Base-by-base conservation (phyloP, 1,140 invertebrate genomes). In the Halyomorpha halys region DNA sequence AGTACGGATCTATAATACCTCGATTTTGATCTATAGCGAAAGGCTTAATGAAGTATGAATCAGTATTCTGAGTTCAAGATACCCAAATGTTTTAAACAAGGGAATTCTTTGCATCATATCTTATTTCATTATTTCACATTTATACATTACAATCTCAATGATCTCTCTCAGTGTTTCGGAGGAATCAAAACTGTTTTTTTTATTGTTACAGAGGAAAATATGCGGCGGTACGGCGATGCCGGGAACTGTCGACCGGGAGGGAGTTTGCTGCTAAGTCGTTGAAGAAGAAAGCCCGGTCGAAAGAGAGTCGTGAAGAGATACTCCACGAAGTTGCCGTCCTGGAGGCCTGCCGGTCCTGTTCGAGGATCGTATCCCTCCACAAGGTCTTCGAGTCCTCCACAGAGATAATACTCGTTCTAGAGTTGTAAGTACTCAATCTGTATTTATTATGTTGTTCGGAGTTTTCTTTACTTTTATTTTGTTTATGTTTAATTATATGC, bases 231-330 rank as follows among this genome's bases (percentile, higher is more conserved):
- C 84, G 89, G 68, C 83, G 89, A 75, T 91, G 92, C 70, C 81
- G 83, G n/a, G 88, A 96, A 74, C 83, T 86, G 73, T 81, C 83
- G 65, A 90, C 87, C 11, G 88, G 90, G 27, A 80, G 83, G 68
- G 85, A 91, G 74, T 97, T 90, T 80, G 95, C 95, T 1, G 95
- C 94, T 67, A 98, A 98, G 79, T 94, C 91, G 78, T 88, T 97
- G 68, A 85, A 88, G 74, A 94, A 96, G 75, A 79, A 91, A 69
- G 82, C 92, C 71, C 83, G 87, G 68, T 86, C 85, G 27, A 82
- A 84, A 66, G 89, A 91, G 76, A 83, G 88, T 39, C 83, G 84
- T 68, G 83, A 84, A 70, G 90, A 93, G 76, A 91, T 91, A 62
- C 81, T 88, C 66, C 89, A 94, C 76, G 93, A 95, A 76, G 89